A percentile compares a stretch with the other conserved stretches of the same genome.
Conservation (phyloP, 1,140 invertebrate genomes). For the Tetramorium simillimum region DNA sequence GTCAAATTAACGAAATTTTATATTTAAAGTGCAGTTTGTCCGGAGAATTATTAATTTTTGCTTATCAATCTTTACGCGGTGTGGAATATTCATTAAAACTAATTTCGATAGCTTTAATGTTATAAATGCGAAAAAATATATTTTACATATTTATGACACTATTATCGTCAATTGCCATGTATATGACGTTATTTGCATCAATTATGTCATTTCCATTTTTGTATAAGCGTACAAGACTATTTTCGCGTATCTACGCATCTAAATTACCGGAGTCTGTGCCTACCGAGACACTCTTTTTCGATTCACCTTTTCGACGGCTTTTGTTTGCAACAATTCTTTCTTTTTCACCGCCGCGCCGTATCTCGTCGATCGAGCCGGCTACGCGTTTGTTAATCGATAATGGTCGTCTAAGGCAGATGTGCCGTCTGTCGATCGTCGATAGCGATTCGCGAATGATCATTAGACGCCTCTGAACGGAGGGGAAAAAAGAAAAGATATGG, state of each 20-base stretch:
- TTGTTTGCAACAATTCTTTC: slow-evolving; percentile 8
- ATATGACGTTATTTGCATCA: no score
- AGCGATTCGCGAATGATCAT: slow-evolving; percentile 72
- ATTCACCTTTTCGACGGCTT: not conserved
- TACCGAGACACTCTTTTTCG: not conserved
- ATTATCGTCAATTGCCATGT: no score
- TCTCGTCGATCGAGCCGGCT: not conserved
- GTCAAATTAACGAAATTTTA: not conserved
- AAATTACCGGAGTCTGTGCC: not conserved
- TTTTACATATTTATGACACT: no score
- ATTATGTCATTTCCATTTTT: not conserved
- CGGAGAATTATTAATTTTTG: not conserved
- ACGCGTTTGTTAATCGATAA: slow-evolving; percentile 27
- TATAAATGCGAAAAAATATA: no score
- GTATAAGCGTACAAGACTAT: not conserved
- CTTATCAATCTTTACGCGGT: not conserved
- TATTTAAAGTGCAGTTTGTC: not conserved
- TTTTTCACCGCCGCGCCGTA: not conserved
- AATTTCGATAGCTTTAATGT: no score
- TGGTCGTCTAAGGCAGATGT: slow-evolving; percentile 33
- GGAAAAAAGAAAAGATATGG: slow-evolving; percentile 31
- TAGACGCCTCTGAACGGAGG: slow-evolving; percentile 35
- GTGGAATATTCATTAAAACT: no score
- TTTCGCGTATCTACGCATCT: not conserved
- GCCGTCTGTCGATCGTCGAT: slow-evolving; percentile 63